Evolutionary conservation across 2,113 vertebrate genomes (phyloP).

Genomic region (Spea bombifrons): DNA sequence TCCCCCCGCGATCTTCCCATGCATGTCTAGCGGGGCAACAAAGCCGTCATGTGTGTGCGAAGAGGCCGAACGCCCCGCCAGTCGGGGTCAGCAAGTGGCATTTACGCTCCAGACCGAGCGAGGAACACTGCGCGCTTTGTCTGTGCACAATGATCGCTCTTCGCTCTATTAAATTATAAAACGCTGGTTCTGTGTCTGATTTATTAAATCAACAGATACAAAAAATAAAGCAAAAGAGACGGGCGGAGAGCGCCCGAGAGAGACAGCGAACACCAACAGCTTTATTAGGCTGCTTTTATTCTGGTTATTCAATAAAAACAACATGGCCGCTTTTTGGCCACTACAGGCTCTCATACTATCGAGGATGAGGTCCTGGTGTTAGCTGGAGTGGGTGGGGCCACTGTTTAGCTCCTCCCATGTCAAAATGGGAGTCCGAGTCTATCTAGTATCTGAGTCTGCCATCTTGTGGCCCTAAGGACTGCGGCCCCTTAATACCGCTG

Average conservation of each 20-base stretch:
- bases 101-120: neutral
- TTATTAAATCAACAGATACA: neutral
- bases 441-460: too few species aligned
- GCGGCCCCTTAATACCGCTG: too few species aligned
- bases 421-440: too few species aligned
- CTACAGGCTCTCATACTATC: too few species aligned
- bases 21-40: neutral
- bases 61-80: neutral
- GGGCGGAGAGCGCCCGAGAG: neutral
- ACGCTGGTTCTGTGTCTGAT: neutral
- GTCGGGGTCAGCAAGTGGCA: neutral
- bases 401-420: too few species aligned
- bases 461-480: too few species aligned
- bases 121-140: neutral
- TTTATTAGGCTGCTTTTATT: too few species aligned
- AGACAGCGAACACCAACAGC: too few species aligned
- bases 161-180: neutral
- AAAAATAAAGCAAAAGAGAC: neutral
- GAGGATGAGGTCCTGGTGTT: too few species aligned
- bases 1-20: constrained; percentile 16
- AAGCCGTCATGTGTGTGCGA: neutral
- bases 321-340: too few species aligned
- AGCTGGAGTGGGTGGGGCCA: too few species aligned
- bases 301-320: too few species aligned
- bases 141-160: neutral